A percentile compares a stretch with the other conserved stretches of the same genome.
Evolutionary conservation across 2,113 vertebrate species (phyloP).

Genomic region (Brachirus orientalis): DNA sequence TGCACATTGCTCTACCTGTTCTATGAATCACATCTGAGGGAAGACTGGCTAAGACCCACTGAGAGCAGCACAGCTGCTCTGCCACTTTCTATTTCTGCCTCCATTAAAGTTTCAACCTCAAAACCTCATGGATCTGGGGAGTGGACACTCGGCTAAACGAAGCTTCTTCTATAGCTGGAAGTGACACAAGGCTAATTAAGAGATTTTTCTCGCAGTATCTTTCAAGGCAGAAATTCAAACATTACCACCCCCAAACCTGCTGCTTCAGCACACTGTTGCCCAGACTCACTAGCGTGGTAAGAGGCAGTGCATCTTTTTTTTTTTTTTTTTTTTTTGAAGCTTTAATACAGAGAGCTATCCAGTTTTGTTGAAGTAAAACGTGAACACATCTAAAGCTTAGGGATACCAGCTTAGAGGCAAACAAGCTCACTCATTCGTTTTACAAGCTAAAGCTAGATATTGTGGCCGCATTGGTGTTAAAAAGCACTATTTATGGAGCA

Average conservation of each 20-base stretch:
- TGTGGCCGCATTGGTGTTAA: slow-evolving; percentile 56
- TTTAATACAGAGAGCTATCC: slow-evolving; percentile 52
- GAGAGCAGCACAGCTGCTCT: slow-evolving; percentile 46
- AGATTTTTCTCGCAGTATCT: slow-evolving; percentile 56
- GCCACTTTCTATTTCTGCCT: slow-evolving; percentile 64
- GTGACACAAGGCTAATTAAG: slow-evolving; percentile 64
- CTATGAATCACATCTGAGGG: slow-evolving; percentile 59
- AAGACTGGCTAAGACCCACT: slow-evolving; percentile 54
- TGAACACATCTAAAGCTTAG: slow-evolving; percentile 71
- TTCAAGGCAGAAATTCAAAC: slow-evolving; percentile 42
- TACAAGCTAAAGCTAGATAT: slow-evolving; percentile 68
- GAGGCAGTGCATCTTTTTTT: slow-evolving; percentile 31
- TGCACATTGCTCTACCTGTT: slow-evolving; percentile 63
- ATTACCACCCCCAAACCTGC: slow-evolving; percentile 67
- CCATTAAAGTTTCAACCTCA: slow-evolving; percentile 50
- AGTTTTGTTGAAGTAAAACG: slow-evolving; percentile 70
- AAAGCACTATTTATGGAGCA: slow-evolving; percentile 68
- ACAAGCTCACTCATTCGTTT: slow-evolving; percentile 68
- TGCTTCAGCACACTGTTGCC: slow-evolving; percentile 63
- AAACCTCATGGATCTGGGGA: slow-evolving; percentile 45
- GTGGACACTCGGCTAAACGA: slow-evolving; percentile 43
- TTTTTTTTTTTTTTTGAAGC: slow-evolving; percentile 41
- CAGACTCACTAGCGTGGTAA: slow-evolving; percentile 54
- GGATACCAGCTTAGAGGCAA: slow-evolving; percentile 60
- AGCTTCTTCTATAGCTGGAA: slow-evolving; percentile 27